Conservation (phyloP, 1,140 invertebrate genomes). For the Dufourea novaeangliae region DNA sequence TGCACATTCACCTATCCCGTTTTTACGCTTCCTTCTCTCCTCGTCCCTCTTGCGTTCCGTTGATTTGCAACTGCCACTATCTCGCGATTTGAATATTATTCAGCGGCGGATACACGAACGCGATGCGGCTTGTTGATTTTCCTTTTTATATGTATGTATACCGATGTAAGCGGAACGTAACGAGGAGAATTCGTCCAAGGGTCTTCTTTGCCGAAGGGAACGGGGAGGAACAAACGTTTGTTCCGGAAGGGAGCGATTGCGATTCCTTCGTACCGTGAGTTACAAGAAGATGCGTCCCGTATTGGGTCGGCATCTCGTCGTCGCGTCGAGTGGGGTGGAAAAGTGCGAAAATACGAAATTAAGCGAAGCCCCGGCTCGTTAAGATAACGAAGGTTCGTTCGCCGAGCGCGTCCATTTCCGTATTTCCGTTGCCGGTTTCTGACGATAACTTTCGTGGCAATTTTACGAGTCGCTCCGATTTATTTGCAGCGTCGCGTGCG, state of each 20-base stretch:
- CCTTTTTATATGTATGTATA: neutral
- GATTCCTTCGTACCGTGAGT: no score
- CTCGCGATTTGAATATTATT: conserved; percentile 40
- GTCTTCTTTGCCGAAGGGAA: no score
- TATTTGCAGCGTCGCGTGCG: neutral
- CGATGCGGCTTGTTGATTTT: conserved; percentile 23
- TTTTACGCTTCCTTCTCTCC: no score
- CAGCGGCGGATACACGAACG: neutral
- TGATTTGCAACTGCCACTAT: conserved; percentile 1
- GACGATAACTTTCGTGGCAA: neutral
- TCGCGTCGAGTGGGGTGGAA: no score
- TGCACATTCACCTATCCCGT: neutral
- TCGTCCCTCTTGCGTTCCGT: neutral
- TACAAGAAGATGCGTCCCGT: no score
- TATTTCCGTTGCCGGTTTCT: neutral
- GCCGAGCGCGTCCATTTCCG: neutral
- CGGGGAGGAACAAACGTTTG: no score
- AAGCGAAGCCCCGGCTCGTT: neutral
- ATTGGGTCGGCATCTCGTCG: no score
- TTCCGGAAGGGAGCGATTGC: no score
- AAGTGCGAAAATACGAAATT: neutral
- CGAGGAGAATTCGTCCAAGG: no score
- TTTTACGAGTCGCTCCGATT: neutral
- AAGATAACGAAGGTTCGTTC: neutral
- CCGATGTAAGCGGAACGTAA: neutral